Percentiles rank a stretch among this genome's conserved stretches.
Conservation (phyloP, 2,113 vertebrate species). For the Channa argus region DNA sequence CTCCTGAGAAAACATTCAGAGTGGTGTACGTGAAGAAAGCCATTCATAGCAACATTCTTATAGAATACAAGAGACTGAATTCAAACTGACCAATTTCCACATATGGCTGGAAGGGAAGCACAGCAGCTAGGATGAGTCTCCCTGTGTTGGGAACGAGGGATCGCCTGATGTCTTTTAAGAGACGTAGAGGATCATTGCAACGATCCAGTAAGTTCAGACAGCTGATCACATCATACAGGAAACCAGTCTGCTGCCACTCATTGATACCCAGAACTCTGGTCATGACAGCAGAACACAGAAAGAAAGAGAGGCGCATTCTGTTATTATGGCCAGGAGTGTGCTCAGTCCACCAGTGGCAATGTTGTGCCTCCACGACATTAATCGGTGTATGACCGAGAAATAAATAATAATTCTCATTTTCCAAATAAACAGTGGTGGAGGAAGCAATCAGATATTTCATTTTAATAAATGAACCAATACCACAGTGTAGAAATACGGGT, state of each 20-base stretch:
- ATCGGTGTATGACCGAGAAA: too few relatives aligned
- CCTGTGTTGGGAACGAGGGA: slow-evolving; percentile 91
- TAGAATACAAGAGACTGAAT: background rate
- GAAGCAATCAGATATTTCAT: too few relatives aligned
- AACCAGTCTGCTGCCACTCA: slow-evolving; percentile 92
- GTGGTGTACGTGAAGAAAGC: background rate
- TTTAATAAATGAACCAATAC: too few relatives aligned
- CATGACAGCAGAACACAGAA: background rate
- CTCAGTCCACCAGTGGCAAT: background rate
- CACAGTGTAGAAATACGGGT: too few relatives aligned
- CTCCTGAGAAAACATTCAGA: slow-evolving; percentile 80
- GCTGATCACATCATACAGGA: slow-evolving; percentile 96
- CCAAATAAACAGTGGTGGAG: too few relatives aligned
- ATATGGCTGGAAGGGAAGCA: slow-evolving; percentile 95
- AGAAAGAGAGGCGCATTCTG: background rate
- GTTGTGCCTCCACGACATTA: too few relatives aligned
- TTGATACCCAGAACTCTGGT: slow-evolving; percentile 91
- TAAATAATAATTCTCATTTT: too few relatives aligned
- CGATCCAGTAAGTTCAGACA: slow-evolving; percentile 98
- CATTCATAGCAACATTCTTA: background rate
- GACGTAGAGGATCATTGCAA: slow-evolving; percentile 91
- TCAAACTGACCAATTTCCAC: slow-evolving; percentile 92
- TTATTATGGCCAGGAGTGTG: background rate
- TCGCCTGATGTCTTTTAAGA: slow-evolving; percentile 90
- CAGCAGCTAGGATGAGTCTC: slow-evolving; percentile 91